These are phyloP conservation scores for Formica selysi DNA, from an alignment of 1,140 invertebrate genomes.

Conservation along the genomic window DNA sequence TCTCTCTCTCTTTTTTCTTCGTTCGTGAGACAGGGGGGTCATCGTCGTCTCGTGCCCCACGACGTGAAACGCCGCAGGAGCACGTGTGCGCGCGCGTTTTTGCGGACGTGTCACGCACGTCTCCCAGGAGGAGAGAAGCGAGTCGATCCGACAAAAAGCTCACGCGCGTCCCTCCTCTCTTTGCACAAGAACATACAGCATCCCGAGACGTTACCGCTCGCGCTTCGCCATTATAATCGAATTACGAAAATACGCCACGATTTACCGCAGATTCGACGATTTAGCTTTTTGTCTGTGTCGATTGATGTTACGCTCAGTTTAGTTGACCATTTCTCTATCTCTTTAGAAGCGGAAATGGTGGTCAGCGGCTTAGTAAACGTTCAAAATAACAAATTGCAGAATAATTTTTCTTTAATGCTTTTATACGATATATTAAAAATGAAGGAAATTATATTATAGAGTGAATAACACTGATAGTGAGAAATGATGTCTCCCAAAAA, in stretches of 20 bases:
- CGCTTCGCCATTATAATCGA: constrained; percentile 23
- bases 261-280: constrained; percentile 47
- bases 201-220: constrained; percentile 11
- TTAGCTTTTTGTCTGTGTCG: constrained; percentile 18
- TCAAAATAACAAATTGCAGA: neutral
- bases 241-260: constrained; percentile 42
- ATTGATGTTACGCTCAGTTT: neutral
- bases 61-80: constrained; percentile 65
- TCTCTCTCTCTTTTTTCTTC: constrained; percentile 1
- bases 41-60: constrained; percentile 67
- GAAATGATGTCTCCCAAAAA: neutral
- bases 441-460: neutral
- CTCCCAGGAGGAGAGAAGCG: constrained; percentile 73
- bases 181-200: constrained; percentile 7
- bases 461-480: neutral
- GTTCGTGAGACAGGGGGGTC: constrained; percentile 62
- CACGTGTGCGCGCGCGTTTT: constrained; percentile 73
- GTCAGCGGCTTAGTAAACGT: neutral
- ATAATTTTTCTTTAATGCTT: neutral
- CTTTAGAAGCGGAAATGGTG: neutral
- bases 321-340: no score
- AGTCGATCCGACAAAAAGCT: constrained; percentile 61
- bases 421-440: neutral
- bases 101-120: constrained; percentile 70
- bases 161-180: constrained; percentile 32